Base-by-base conservation (phyloP, 2,797 vertebrate genomes). In the Cyprinodon diabolis region DNA sequence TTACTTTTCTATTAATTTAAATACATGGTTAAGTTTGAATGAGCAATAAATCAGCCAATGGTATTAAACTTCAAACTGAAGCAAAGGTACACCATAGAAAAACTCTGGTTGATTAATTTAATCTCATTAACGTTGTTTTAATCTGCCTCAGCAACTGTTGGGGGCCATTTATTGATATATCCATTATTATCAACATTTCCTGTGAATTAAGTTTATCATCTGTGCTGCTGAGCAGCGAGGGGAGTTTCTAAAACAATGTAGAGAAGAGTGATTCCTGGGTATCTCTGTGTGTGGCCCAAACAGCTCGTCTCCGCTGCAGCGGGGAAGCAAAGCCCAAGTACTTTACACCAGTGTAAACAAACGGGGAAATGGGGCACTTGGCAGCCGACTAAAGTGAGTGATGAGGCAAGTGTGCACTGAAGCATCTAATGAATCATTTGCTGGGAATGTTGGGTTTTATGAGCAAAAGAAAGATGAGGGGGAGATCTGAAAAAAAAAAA, bases 401-500 rank as follows among this genome's bases (percentile, higher is more conserved):
- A 93, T 93, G 91, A 93, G 87, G 87, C 90, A 91, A 94, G 90
- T 92, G 90, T 91, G 90, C 90, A 87, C 83, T 89, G 91, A 93
- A 92, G 93, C 91, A 89, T 92, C 92, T 90, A 93, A 93, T 93
- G 90, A 93, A 92, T 92, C 89, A 93, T 91, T 92, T 92, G 82
- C 86, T 90, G 87, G 88, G 89, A 93, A 91, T 84, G 87, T 62
- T 48, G 76, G 85, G 68, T 89, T 92, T 92, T 91, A 91, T 90
- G 86, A 89, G 86, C 76, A 84, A 91, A 86, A 86, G 88, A 94
- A 86, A 92, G 84, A 91, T 80, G 86, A 84, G 78, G 82, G 85
- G 72, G 74, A 71, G 79, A 78, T 89, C 79, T 43, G 40, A 43
- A 82, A 87, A 80, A 83, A 86, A 78, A 84, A 79, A 86, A 71